Conservation (phyloP, 2,797 vertebrate species). For the Sebastes oblongus region DNA sequence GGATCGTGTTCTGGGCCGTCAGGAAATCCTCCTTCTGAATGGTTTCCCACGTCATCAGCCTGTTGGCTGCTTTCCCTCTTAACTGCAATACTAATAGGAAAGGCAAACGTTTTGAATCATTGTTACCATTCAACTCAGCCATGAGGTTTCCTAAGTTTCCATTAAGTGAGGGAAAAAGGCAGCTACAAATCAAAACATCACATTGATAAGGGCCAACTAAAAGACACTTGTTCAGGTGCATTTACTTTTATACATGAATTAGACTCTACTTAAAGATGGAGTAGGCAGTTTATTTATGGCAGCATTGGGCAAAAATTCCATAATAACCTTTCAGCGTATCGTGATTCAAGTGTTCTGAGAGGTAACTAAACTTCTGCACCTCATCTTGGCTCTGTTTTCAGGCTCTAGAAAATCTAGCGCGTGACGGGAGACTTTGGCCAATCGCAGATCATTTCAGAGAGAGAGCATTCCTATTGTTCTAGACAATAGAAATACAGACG, state of each 20-base stretch:
- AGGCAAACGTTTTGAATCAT: not conserved
- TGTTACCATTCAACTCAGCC: not conserved
- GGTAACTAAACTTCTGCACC: not conserved
- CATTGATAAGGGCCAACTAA: not conserved
- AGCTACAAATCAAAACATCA: not conserved
- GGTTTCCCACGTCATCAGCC: constrained; percentile 88
- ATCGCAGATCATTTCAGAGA: too few relatives aligned
- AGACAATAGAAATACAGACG: too few relatives aligned
- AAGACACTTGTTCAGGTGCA: not conserved
- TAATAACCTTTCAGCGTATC: not conserved
- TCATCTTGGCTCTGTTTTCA: not conserved
- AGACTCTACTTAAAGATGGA: not conserved
- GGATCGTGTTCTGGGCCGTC: constrained; percentile 79
- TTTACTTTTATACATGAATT: not conserved
- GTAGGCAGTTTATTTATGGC: not conserved
- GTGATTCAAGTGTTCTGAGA: too few relatives aligned
- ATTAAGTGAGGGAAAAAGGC: not conserved
- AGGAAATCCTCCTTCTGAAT: constrained; percentile 91
- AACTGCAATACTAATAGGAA: constrained; percentile 77
- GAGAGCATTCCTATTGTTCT: too few relatives aligned
- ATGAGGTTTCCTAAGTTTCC: not conserved
- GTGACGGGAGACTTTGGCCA: too few relatives aligned
- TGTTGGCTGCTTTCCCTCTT: constrained; percentile 72
- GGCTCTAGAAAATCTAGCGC: too few relatives aligned
- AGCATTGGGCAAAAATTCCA: not conserved